Conservation (phyloP, 37 sponge, comb jelly and placozoan species). For the Mnemiopsis leidyi region DNA sequence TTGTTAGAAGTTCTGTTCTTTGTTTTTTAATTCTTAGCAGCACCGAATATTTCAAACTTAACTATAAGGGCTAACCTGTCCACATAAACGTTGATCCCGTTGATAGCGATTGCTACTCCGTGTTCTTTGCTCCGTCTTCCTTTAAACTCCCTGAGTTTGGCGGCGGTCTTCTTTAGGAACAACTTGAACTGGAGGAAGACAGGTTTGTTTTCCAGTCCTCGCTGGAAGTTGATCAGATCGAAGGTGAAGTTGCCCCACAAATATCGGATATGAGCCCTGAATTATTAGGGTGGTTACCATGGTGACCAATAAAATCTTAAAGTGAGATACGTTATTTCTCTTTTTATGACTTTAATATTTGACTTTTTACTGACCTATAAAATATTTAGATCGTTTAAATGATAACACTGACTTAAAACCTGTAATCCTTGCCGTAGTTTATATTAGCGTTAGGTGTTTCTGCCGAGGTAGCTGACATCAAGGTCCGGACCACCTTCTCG, state of each 20-base stretch:
- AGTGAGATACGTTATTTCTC: no score
- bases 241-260: slow-evolving; percentile 43
- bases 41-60: not conserved
- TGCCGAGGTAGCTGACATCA: not conserved
- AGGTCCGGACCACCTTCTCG: not conserved
- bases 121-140: not conserved
- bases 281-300: not conserved
- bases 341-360: no score
- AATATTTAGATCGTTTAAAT: no score
- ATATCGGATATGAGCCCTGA: slow-evolving; percentile 13
- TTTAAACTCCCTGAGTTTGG: not conserved
- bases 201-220: not conserved
- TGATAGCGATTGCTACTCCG: not conserved
- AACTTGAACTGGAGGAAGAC: slow-evolving; percentile 27
- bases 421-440: not conserved
- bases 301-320: not conserved
- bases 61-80: not conserved
- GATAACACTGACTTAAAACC: no score
- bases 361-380: no score
- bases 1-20: not conserved
- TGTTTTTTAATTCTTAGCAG: not conserved
- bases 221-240: slow-evolving; percentile 55
- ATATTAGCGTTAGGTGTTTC: not conserved
- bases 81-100: not conserved
- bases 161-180: not conserved